Conservation (phyloP, 1,140 invertebrate species). For the Drosophila yakuba region DNA sequence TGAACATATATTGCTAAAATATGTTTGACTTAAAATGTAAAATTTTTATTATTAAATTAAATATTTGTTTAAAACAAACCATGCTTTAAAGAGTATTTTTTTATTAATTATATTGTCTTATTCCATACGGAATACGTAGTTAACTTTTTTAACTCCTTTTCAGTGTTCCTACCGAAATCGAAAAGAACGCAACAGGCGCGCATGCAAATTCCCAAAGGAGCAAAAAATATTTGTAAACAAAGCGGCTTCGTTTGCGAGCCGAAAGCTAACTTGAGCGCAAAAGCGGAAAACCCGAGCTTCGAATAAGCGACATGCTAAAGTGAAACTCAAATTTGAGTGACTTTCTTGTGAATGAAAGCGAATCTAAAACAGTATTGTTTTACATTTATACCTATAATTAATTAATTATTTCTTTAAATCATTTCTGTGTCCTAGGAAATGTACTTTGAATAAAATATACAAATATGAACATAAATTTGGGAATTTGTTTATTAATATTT, state of each 20-base stretch:
- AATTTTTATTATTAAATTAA: neutral
- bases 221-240: conserved; percentile 65
- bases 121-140: too few relatives aligned
- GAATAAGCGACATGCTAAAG: neutral
- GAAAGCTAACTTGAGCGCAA: conserved; percentile 1
- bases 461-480: too few relatives aligned
- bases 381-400: neutral
- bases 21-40: neutral
- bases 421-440: neutral
- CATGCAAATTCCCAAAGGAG: conserved; percentile 45
- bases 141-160: neutral
- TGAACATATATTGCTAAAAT: neutral
- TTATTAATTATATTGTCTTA: too few relatives aligned
- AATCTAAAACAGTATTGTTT: neutral
- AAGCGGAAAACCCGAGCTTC: conserved; percentile 10
- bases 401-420: neutral
- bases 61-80: neutral
- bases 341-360: conserved; percentile 6
- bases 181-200: conserved; percentile 61
- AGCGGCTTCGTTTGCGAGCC: conserved; percentile 10
- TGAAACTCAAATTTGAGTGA: conserved; percentile 10
- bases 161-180: neutral
- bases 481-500: neutral
- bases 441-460: neutral
- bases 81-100: too few relatives aligned